phyloP scores from a whole-genome alignment of 2,113 vertebrate species.

The Nannobrachium achirus region DNA sequence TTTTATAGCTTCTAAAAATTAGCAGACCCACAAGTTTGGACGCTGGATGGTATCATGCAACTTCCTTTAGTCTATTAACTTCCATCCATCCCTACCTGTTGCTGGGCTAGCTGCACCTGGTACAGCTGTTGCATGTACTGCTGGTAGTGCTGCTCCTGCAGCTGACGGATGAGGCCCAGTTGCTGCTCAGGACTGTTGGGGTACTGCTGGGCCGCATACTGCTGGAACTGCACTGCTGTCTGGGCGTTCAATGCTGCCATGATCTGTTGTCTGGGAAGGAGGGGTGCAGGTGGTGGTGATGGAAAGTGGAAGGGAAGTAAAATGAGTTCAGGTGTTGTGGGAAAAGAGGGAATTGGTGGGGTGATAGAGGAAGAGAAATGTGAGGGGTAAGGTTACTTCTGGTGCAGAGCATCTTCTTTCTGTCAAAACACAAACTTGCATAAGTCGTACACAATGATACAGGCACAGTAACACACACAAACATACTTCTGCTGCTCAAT shows the following conservation, averaged over 20 bases:
- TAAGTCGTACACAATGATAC: not conserved
- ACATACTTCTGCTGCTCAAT: slow-evolving; percentile 97
- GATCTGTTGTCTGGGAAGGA: slow-evolving; percentile 89
- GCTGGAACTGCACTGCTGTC: slow-evolving; percentile 98
- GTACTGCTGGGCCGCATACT: slow-evolving; percentile 98
- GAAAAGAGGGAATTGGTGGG: too few species aligned
- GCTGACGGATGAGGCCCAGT: slow-evolving; percentile 94
- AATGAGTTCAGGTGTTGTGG: too few species aligned
- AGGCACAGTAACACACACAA: slow-evolving; percentile 2
- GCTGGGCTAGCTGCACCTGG: slow-evolving; percentile 97
- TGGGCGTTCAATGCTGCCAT: slow-evolving; percentile 98
- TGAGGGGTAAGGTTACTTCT: not conserved
- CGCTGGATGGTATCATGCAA: too few species aligned
- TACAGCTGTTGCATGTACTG: slow-evolving; percentile 99
- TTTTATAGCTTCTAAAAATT: too few species aligned
- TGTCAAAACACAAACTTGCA: not conserved
- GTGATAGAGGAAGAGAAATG: too few species aligned
- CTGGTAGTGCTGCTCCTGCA: slow-evolving; percentile 99
- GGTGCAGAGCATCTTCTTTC: not conserved
- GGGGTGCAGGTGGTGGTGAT: not conserved
- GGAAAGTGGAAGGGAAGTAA: too few species aligned
- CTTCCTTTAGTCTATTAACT: too few species aligned
- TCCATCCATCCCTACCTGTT: slow-evolving; percentile 80
- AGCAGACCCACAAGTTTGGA: too few species aligned
- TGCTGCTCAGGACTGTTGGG: slow-evolving; percentile 96